Evolutionary conservation across 1,140 invertebrate species (phyloP).

Genomic region (Orchestia grillus): DNA sequence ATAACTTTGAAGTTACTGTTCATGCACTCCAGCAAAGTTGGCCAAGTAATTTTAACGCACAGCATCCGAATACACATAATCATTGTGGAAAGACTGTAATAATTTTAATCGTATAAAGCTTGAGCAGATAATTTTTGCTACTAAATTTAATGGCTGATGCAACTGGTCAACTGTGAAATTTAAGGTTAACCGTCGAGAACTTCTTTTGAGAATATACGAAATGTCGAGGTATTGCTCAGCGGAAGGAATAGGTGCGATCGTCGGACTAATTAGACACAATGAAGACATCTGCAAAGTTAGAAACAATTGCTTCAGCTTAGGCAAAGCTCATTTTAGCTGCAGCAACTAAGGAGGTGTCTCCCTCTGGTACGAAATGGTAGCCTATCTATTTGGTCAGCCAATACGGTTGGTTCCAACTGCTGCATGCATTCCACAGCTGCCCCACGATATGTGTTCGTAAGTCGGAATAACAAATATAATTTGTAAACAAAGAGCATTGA

Average conservation of each 20-base stretch:
- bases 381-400: neutral
- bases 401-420: neutral
- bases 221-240: neutral
- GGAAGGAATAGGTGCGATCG: neutral
- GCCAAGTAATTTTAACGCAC: neutral
- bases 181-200: neutral
- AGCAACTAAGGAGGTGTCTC: neutral
- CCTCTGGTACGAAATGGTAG: no score
- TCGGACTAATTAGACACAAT: neutral
- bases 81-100: neutral
- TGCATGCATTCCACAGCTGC: neutral
- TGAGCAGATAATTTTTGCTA: neutral
- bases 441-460: neutral
- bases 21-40: neutral
- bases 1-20: neutral
- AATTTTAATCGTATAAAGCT: neutral
- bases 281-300: neutral
- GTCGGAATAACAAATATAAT: constrained; percentile 17
- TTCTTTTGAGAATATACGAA: neutral
- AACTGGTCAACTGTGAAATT: neutral
- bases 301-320: neutral
- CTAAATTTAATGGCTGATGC: neutral
- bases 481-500: constrained; percentile 45
- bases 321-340: neutral
- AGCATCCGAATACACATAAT: neutral